Percentiles rank a stretch among this genome's conserved stretches.
Evolutionary conservation across 1,140 invertebrate species (phyloP).

Genomic region (Apis mellifera): Amel_HAv3.1 CM009938.2:9909001-9909500

Average conservation of each 20-base stretch:
- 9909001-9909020: no score
- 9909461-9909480: no score
- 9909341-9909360: background rate
- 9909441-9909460: no score
- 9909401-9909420: no score
- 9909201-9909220: background rate
- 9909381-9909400: no score
- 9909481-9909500: no score
- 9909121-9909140: constrained; percentile 1
- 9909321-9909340: background rate
- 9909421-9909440: no score
- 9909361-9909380: background rate
- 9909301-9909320: background rate
- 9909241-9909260: constrained; percentile 3
- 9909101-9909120: constrained; percentile 7
- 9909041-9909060: background rate
- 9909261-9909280: background rate
- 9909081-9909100: constrained; percentile 10
- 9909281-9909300: background rate
- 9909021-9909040: background rate
- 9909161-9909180: constrained; percentile 21
- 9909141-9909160: background rate
- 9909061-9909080: background rate
- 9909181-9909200: background rate
- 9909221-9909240: constrained; percentile 17